A percentile compares a stretch with the other conserved stretches of the same genome.
Conservation (phyloP, 2,797 vertebrate genomes). For the Loriculus beryllinus region DNA sequence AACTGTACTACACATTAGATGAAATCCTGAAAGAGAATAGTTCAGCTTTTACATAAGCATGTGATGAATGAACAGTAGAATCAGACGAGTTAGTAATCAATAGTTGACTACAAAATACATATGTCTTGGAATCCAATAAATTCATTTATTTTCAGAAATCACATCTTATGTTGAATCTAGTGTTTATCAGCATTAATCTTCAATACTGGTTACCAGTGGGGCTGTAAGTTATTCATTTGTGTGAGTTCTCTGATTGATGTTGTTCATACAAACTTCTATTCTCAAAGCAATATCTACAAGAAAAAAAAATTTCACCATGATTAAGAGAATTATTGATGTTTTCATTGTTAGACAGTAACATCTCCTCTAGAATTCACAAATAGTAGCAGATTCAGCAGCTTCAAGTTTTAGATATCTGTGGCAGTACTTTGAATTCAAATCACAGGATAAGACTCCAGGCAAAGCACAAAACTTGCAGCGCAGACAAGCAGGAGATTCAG, state of each 20-base stretch:
- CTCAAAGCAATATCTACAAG: constrained; percentile 51
- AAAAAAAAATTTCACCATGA: constrained; percentile 17
- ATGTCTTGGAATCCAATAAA: constrained; percentile 49
- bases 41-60: not conserved
- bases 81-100: constrained; percentile 63
- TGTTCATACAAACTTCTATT: constrained; percentile 44
- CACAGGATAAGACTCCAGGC: not conserved
- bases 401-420: not conserved
- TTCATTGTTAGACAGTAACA: not conserved
- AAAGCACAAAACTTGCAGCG: not conserved
- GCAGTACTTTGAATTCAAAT: not conserved
- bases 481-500: not conserved
- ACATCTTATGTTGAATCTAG: constrained; percentile 9
- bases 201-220: constrained; percentile 23
- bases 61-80: constrained; percentile 53
- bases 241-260: constrained; percentile 28
- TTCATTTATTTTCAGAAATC: constrained; percentile 52
- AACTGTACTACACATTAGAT: not conserved
- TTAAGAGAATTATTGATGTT: constrained; percentile 54
- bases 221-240: constrained; percentile 43
- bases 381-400: not conserved
- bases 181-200: constrained; percentile 57
- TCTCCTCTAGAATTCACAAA: not conserved
- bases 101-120: constrained; percentile 36
- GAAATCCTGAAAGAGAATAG: constrained; percentile 34